Evolutionary conservation across 2,888 invertebrate species (phyloP).

Genomic region (Globia sparganii): DNA sequence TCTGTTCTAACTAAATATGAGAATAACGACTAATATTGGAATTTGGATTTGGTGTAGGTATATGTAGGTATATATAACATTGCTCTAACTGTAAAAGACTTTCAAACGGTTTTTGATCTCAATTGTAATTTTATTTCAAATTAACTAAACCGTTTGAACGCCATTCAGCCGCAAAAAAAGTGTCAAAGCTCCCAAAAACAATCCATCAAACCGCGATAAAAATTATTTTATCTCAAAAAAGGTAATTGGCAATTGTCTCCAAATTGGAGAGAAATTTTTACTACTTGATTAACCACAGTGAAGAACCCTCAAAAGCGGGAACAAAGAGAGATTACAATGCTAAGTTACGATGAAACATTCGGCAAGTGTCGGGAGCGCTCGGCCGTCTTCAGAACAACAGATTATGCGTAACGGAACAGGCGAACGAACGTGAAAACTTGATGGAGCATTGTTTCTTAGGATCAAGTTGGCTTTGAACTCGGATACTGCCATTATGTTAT

Average conservation of each 20-base stretch:
- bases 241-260: slow-evolving; percentile 65
- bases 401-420: slow-evolving; percentile 53
- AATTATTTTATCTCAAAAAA: slow-evolving; percentile 61
- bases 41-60: not conserved
- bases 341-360: slow-evolving; percentile 55
- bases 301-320: slow-evolving; percentile 64
- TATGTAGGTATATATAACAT: not conserved
- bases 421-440: slow-evolving; percentile 51
- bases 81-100: not conserved
- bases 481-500: slow-evolving; percentile 59
- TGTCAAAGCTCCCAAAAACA: slow-evolving; percentile 40
- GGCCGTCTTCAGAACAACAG: slow-evolving; percentile 46
- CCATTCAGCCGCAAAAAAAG: slow-evolving; percentile 28
- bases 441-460: slow-evolving; percentile 46
- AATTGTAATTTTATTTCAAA: slow-evolving; percentile 10
- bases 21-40: not conserved
- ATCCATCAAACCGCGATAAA: slow-evolving; percentile 58
- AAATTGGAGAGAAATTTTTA: slow-evolving; percentile 62
- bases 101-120: slow-evolving; percentile 20
- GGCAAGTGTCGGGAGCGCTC: slow-evolving; percentile 36
- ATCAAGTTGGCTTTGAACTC: slow-evolving; percentile 60
- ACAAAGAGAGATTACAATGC: slow-evolving; percentile 68
- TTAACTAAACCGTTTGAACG: slow-evolving; percentile 32
- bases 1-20: not conserved
- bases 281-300: slow-evolving; percentile 68